phyloP scores from a whole-genome alignment of 92 coral and sea anemone species.

The Chrysogorgia sp. region DNA sequence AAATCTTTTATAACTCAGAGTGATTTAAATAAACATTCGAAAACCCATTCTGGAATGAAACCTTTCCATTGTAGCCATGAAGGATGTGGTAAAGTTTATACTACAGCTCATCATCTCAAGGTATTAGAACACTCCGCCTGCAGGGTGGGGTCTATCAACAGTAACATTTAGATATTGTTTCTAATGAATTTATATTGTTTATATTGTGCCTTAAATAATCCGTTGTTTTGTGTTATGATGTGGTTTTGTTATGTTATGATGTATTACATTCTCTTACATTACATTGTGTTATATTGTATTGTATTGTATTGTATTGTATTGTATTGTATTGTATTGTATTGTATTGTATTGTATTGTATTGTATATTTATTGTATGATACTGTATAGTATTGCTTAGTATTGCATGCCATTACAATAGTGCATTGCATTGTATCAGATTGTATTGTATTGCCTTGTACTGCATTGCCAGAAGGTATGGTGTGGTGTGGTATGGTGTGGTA shows the following conservation, averaged over 20 bases:
- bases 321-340: not conserved
- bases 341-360: not conserved
- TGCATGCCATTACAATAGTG: too few species aligned
- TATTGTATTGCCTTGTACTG: too few species aligned
- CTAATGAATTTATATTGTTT: not conserved
- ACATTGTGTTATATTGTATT: not conserved
- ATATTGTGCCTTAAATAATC: too few species aligned
- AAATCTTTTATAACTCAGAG: constrained; percentile 97
- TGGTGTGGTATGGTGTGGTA: too few species aligned
- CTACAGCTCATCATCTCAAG: constrained; percentile 99
- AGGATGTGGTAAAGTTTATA: constrained; percentile 93
- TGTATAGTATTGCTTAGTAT: too few species aligned
- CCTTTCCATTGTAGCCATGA: constrained; percentile 89
- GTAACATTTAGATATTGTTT: not conserved
- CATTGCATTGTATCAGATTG: too few species aligned
- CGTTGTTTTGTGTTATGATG: too few species aligned
- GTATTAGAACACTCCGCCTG: constrained; percentile 38
- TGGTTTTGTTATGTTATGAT: too few species aligned
- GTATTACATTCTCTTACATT: too few species aligned
- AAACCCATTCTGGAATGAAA: constrained; percentile 96
- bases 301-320: not conserved
- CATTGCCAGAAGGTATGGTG: too few species aligned
- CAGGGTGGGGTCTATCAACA: not conserved
- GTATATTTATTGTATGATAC: too few species aligned
- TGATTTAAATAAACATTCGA: constrained; percentile 90